These are phyloP conservation scores for Euphysa ruthae DNA, from an alignment of 30 jellyfish, hydroid and myxozoan species.

Conservation along the genomic window DNA sequence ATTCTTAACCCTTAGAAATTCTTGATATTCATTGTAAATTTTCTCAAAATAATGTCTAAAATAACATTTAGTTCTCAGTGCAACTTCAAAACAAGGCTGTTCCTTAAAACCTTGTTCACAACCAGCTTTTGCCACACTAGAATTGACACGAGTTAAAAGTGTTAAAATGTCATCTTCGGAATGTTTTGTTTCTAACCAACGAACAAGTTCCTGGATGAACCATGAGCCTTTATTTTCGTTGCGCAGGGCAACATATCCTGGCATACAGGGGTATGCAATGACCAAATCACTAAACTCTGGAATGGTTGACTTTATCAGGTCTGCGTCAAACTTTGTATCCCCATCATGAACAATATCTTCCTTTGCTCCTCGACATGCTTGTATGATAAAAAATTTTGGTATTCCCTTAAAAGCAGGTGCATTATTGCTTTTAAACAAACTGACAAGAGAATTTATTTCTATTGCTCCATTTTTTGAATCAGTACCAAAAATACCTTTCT, in stretches of 20 bases:
- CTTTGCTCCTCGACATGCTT: constrained; percentile 75
- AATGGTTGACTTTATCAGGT: neutral
- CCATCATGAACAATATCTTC: constrained; percentile 30
- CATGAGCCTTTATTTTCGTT: constrained; percentile 40
- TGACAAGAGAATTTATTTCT: constrained; percentile 13
- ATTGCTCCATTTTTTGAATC: constrained; percentile 24
- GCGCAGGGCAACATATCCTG: constrained; percentile 47
- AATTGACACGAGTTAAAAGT: constrained; percentile 44
- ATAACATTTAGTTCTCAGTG: constrained; percentile 43
- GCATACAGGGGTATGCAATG: constrained; percentile 53
- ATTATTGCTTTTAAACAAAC: constrained; percentile 37
- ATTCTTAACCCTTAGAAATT: too few relatives aligned
- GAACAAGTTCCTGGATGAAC: constrained; percentile 41
- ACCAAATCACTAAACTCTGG: constrained; percentile 68
- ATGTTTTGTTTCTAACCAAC: neutral
- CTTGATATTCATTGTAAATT: too few relatives aligned
- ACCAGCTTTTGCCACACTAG: constrained; percentile 16
- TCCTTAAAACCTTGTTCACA: constrained; percentile 11
- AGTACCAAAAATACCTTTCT: constrained; percentile 48
- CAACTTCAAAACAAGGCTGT: constrained; percentile 55
- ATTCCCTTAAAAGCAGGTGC: constrained; percentile 39
- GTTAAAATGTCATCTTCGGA: constrained; percentile 45
- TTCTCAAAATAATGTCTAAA: constrained; percentile 6
- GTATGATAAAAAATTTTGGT: constrained; percentile 58
- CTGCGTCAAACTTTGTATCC: neutral